Conservation (phyloP, 2,113 vertebrate genomes). For the Callipepla squamata region DNA sequence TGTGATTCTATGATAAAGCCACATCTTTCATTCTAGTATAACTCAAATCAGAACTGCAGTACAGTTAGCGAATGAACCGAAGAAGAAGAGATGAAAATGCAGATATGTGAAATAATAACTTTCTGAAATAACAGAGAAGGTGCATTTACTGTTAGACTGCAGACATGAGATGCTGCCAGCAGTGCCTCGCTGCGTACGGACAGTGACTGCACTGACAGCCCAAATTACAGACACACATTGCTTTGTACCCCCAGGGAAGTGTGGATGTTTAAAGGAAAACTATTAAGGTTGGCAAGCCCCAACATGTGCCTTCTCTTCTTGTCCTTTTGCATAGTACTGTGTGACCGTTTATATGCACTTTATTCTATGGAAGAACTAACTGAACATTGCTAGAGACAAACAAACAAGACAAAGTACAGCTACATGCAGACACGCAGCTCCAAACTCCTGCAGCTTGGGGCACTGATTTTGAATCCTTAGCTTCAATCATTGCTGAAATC, state of each 20-base stretch:
- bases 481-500: constrained; percentile 13
- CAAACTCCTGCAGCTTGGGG: not conserved
- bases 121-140: not conserved
- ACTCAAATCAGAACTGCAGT: not conserved
- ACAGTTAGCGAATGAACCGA: not conserved
- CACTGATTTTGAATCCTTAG: constrained; percentile 2
- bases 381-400: not conserved
- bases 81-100: not conserved
- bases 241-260: constrained; percentile 7
- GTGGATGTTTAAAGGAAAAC: not conserved
- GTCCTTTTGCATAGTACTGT: not conserved
- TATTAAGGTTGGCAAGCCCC: not conserved
- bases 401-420: not conserved
- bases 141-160: not conserved
- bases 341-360: not conserved
- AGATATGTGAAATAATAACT: not conserved
- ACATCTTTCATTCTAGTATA: not conserved
- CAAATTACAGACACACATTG: not conserved
- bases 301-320: not conserved
- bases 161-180: constrained; percentile 34
- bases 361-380: not conserved
- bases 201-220: not conserved
- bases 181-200: not conserved
- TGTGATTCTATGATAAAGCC: not conserved
- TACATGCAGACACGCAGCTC: constrained; percentile 23